A percentile compares a stretch with the other conserved stretches of the same genome.
Conservation (phyloP, 92 coral and sea anemone genomes). For the Parazoanthus atlanticus region DNA sequence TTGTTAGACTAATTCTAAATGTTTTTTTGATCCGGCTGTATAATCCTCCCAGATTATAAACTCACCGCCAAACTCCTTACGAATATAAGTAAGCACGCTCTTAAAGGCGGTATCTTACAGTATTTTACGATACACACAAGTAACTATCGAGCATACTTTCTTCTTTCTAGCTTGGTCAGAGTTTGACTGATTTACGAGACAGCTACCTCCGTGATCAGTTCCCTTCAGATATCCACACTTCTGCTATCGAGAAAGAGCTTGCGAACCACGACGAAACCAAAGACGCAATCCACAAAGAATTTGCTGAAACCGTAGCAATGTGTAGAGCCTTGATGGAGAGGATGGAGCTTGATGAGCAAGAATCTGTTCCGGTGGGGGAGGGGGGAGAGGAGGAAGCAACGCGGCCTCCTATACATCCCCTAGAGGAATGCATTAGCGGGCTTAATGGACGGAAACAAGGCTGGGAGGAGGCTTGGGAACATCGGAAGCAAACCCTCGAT, state of each 20-base stretch:
- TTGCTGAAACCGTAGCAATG: conserved; percentile 89
- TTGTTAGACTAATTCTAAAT: too few species aligned
- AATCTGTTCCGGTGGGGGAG: conserved; percentile 51
- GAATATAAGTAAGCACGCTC: too few species aligned
- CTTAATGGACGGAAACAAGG: conserved; percentile 69
- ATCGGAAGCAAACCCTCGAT: conserved; percentile 65
- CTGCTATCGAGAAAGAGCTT: conserved; percentile 63
- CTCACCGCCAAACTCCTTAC: too few species aligned
- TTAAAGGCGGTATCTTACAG: too few species aligned
- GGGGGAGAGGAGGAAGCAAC: conserved; percentile 36
- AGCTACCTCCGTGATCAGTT: conserved; percentile 68
- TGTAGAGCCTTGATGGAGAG: conserved; percentile 86
- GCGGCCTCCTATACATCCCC: conserved; percentile 71
- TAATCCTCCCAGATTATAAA: too few species aligned
- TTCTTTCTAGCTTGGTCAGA: conserved; percentile 65
- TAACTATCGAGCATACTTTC: neutral
- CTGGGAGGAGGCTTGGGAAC: conserved; percentile 89
- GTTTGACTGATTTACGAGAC: conserved; percentile 64
- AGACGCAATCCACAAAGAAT: conserved; percentile 76
- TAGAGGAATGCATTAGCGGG: conserved; percentile 79
- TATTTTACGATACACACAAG: too few species aligned
- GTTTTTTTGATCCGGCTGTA: too few species aligned
- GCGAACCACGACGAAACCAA: conserved; percentile 79
- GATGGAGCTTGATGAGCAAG: conserved; percentile 70
- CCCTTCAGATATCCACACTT: conserved; percentile 61